Conservation (phyloP, 2,888 invertebrate genomes). For the Andrena hattorfiana region DNA sequence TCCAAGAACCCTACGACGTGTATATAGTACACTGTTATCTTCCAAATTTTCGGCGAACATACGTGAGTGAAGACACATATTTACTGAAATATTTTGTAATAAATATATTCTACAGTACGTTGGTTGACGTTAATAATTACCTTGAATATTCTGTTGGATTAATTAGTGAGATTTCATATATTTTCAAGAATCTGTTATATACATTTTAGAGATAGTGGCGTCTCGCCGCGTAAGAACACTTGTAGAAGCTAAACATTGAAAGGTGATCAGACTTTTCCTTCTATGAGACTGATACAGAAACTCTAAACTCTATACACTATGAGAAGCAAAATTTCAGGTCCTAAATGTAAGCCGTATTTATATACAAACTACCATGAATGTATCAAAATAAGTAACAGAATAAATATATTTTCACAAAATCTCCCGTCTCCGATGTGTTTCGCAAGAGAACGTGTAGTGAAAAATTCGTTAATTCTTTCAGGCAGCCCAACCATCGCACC, state of each 20-base stretch:
- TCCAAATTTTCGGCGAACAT: constrained; percentile 52
- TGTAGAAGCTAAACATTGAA: constrained; percentile 14
- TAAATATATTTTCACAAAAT: constrained; percentile 58
- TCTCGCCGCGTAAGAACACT: constrained; percentile 10
- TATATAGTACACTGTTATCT: constrained; percentile 49
- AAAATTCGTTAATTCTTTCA: background rate
- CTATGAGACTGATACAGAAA: constrained; percentile 48
- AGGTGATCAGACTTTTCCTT: constrained; percentile 36
- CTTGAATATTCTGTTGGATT: constrained; percentile 26
- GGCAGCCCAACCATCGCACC: too few relatives aligned
- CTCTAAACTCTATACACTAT: constrained; percentile 21
- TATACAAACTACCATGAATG: constrained; percentile 47
- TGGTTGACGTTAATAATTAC: constrained; percentile 46
- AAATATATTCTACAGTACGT: constrained; percentile 77
- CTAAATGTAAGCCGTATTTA: constrained; percentile 55
- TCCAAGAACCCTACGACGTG: constrained; percentile 31
- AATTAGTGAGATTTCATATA: background rate
- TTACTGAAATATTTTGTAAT: constrained; percentile 81
- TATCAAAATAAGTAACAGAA: constrained; percentile 45
- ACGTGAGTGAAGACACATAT: constrained; percentile 51
- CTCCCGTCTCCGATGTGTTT: background rate
- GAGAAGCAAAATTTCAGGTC: constrained; percentile 46
- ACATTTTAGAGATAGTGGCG: constrained; percentile 6
- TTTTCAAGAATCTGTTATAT: constrained; percentile 21
- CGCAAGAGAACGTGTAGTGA: background rate